phyloP scores from a whole-genome alignment of 1,140 invertebrate genomes.

The Nasonia vitripennis region DNA sequence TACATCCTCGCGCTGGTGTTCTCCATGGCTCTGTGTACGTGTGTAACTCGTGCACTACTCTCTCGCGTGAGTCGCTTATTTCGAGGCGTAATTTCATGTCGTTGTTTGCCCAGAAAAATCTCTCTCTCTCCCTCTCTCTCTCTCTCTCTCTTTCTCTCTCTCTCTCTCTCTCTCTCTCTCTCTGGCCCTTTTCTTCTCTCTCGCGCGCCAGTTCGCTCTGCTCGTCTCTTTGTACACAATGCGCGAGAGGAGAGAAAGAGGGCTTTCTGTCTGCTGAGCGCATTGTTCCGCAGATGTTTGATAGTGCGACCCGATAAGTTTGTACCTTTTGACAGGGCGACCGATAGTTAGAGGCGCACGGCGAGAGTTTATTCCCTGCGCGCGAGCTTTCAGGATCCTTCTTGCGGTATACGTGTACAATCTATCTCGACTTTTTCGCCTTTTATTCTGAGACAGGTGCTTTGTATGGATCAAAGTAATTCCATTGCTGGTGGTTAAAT shows the following conservation, averaged over 20 bases:
- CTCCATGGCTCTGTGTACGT: not conserved
- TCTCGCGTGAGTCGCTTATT: constrained; percentile 18
- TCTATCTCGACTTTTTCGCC: not conserved
- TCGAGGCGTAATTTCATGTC: constrained; percentile 31
- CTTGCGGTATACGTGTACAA: not conserved
- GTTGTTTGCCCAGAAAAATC: constrained; percentile 45
- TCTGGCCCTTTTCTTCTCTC: constrained; percentile 11
- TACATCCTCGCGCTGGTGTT: constrained; percentile 5
- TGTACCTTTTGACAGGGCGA: constrained; percentile 38
- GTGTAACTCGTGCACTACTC: not conserved
- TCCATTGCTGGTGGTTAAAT: not conserved
- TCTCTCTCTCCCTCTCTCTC: not conserved
- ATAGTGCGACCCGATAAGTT: constrained; percentile 45
- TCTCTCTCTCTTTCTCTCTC: not conserved
- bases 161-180: not conserved
- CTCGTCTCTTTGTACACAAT: constrained; percentile 38
- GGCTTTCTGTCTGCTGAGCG: not conserved
- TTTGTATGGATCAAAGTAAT: not conserved
- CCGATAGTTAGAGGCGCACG: not conserved
- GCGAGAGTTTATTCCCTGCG: not conserved
- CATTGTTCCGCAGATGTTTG: constrained; percentile 46
- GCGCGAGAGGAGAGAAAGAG: not conserved
- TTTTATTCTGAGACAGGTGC: not conserved
- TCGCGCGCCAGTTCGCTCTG: not conserved
- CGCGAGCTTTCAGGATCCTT: not conserved